A percentile compares a stretch with the other conserved stretches of the same genome.
These are phyloP conservation scores for Ochropleura leucogaster DNA, from an alignment of 2,888 invertebrate genomes.

Conservation along the genomic window DNA sequence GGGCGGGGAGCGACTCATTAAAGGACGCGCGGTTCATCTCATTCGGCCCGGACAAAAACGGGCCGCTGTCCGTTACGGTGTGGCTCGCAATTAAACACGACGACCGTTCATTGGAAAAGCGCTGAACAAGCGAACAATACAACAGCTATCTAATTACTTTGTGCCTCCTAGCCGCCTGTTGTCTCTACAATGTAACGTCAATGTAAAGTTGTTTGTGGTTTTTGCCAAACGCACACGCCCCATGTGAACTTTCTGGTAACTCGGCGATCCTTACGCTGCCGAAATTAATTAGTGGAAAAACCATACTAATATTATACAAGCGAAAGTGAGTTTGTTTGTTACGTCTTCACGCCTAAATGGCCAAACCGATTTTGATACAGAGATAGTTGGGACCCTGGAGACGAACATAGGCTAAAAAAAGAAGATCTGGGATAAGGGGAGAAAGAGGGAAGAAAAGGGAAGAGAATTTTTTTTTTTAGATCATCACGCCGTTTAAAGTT, in stretches of 20 bases:
- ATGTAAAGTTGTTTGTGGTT: constrained; percentile 84
- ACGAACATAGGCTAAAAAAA: no score
- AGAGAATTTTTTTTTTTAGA: no score
- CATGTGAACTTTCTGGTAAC: constrained; percentile 70
- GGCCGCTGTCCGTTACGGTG: constrained; percentile 85
- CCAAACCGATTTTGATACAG: no score
- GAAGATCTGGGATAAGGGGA: no score
- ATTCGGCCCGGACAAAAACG: constrained; percentile 84
- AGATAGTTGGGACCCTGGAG: no score
- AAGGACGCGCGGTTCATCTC: constrained; percentile 84
- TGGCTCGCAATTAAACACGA: constrained; percentile 86
- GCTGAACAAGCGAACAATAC: constrained; percentile 86
- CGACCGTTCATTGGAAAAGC: constrained; percentile 84
- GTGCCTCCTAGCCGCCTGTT: constrained; percentile 77
- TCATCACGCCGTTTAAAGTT: no score
- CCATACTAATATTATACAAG: no score
- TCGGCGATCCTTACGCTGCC: constrained; percentile 70
- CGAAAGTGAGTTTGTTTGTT: no score
- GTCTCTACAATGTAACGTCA: constrained; percentile 81
- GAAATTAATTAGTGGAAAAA: constrained; percentile 69
- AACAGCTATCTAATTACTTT: constrained; percentile 88
- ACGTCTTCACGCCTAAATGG: no score
- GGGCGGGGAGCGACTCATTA: constrained; percentile 78
- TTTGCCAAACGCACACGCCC: constrained; percentile 77
- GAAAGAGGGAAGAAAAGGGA: no score